Base-by-base conservation (phyloP, 1,140 invertebrate genomes). In the Magallana angulata region DNA sequence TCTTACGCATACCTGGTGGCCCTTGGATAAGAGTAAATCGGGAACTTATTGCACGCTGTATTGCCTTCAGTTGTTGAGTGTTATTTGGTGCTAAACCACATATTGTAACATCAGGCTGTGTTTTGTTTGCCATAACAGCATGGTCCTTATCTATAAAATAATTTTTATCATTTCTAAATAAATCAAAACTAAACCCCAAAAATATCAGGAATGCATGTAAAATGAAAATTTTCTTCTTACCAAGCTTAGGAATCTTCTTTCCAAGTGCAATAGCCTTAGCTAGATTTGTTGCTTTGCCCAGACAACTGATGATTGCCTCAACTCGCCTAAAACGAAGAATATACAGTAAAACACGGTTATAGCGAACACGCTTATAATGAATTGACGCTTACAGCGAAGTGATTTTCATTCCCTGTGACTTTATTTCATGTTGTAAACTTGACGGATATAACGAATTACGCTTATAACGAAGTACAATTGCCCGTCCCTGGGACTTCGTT, bases 21-120 rank as follows among this genome's bases (percentile, higher is more conserved):
- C 93, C 93, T 85, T 93, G 92, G 56, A 93, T 93, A 18, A 93
- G 71, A 16, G 91, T 91, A 36, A 93, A 91, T 64, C 83, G 84
- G 58, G 85, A 88, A 57, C 36, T 88, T 5, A 92, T 62, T 1
- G 92, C 90, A 71, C 88, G 90, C 8, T 83, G 48, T 24, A 92
- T 91, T 24, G 92, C 92, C 76, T 87, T 59, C 14, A 84, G 64
- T 56, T 92, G 92, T 1, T 85, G 64, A 24, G 14, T 14, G 59
- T 92, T 92, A 62, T 91, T 92, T 18, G 4, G n/a, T 18, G 90
- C 88, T 8, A 92, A 80, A 12, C 36, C 57, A 30, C 12, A 12
- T 7, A 83, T 57, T n/a, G 71, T 57, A 12, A 81, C 24, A 24
- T 88, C 85, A 64, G 30, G 24, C 12, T 85, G 82, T 11, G 84